Base-by-base conservation (phyloP, 2,888 invertebrate genomes). In the Metacarcinus magister region DNA sequence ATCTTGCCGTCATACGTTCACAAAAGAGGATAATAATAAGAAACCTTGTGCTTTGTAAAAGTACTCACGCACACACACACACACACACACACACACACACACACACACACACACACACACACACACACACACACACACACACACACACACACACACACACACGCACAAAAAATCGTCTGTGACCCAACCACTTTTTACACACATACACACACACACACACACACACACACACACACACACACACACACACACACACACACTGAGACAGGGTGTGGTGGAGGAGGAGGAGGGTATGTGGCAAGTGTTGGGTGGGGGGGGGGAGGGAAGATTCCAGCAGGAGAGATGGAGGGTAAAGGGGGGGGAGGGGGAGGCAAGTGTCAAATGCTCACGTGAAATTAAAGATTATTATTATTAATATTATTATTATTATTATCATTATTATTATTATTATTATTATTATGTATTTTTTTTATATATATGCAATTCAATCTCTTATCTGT, bases 41-140 rank as follows among this genome's bases (percentile, higher is more conserved):
- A 54, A 19, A 54, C 54, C 54, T 54, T 54, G 54, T 54, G 19
- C 54, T 54, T 54, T 54, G 54, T 54, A 16, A 54, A 39, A 39
- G 39, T 54, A 19, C 19, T 54, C 67, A n/a, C 23, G 7, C 67
- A 67, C 67, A n/a, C 23, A 23, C 23, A 67, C 23, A 23, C 23
- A 67, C 67, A 13, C 8, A 82, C 67, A 82, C 46, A 46, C 46
- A 44, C 91, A 46, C 91, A 92, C 91, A 92, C 91, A 44, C 91
- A 92, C 91, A 46, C 91, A 92, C 91, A 44, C 91, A 92, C 91
- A 44, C 46, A 92, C 91, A 44, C 91, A 92, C 91, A 92, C 91
- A 46, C 91, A 92, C 91, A 92, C 91, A 46, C 91, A 92, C 91
- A 92, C 91, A 91, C 91, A 91, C 91, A 91, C 91, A 91, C 91